A percentile compares a stretch with the other conserved stretches of the same genome.
phyloP scores from a whole-genome alignment of 2,888 invertebrate genomes.

The Lasioglossum calceatum region DNA sequence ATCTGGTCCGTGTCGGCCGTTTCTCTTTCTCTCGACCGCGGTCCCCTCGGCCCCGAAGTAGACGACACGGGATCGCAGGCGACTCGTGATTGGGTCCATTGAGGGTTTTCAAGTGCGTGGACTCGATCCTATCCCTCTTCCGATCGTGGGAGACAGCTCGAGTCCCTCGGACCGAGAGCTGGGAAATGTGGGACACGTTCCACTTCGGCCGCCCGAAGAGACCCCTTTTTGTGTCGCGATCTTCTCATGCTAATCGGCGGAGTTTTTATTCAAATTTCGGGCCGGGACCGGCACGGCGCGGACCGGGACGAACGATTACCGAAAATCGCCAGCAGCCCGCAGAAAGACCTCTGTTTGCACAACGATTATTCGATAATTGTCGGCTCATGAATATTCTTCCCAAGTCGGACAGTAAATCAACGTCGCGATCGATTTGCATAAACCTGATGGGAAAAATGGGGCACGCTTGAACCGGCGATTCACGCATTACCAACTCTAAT shows the following conservation, averaged over 20 bases:
- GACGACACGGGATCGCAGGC: conserved; percentile 71
- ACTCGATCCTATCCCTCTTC: conserved; percentile 68
- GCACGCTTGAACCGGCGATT: conserved; percentile 9
- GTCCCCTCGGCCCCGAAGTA: conserved; percentile 69
- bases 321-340: background rate
- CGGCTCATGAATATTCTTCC: conserved; percentile 31
- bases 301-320: background rate
- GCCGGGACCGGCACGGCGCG: background rate
- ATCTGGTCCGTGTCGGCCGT: conserved; percentile 67
- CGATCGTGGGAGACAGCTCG: conserved; percentile 76
- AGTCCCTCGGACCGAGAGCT: conserved; percentile 46
- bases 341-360: background rate
- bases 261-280: background rate
- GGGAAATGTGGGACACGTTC: conserved; percentile 17
- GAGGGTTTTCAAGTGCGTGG: conserved; percentile 75
- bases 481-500: conserved; percentile 30
- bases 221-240: background rate
- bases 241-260: background rate
- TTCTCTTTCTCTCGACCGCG: conserved; percentile 52
- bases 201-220: background rate
- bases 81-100: conserved; percentile 81
- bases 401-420: conserved; percentile 15
- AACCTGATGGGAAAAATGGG: background rate
- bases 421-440: conserved; percentile 10
- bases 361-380: conserved; percentile 19